Conservation (phyloP, 2,797 vertebrate species). For the Gymnothorax javanicus region DNA sequence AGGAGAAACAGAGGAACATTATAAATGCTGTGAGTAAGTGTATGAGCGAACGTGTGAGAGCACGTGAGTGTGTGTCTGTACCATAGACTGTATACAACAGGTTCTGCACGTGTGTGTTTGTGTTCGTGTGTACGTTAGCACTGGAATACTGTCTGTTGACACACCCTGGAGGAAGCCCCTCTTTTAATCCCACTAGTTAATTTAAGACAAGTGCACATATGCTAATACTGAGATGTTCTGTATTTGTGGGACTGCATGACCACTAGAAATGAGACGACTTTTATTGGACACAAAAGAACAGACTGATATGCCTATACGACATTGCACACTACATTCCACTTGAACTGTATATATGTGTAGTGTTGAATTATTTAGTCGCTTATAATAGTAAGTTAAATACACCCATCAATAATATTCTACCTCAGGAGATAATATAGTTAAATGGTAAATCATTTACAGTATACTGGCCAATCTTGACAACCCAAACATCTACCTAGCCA, state of each 20-base stretch:
- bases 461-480: neutral
- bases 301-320: neutral
- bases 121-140: neutral
- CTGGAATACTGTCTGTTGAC: neutral
- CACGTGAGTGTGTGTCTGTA: neutral
- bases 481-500: neutral
- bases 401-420: neutral
- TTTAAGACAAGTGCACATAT: slow-evolving; percentile 5
- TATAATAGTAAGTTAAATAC: neutral
- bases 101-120: too few relatives aligned
- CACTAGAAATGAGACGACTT: neutral
- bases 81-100: too few relatives aligned
- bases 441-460: neutral
- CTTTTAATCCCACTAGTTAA: neutral
- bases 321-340: neutral
- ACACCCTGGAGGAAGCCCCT: neutral
- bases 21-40: neutral
- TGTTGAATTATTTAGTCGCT: neutral
- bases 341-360: neutral
- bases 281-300: neutral
- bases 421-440: neutral
- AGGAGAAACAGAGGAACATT: neutral
- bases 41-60: neutral
- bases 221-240: neutral
- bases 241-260: neutral